These are phyloP conservation scores for Ophraella communa DNA, from an alignment of 2,888 invertebrate genomes.

Conservation along the genomic window DNA sequence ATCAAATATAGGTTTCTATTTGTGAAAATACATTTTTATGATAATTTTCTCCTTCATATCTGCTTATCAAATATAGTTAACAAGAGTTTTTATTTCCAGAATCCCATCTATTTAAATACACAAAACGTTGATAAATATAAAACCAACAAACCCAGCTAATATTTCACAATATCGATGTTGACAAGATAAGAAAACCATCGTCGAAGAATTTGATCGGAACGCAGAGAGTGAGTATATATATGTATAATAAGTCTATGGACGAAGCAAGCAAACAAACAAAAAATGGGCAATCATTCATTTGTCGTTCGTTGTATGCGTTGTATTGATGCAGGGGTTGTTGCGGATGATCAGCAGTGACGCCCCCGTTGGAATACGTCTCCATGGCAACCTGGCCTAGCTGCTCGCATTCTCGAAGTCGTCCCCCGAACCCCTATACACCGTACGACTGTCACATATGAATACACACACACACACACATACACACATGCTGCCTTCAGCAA, in stretches of 20 bases:
- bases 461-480: constrained; percentile 50
- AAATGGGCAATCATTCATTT: constrained; percentile 40
- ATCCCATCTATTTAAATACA: too few species aligned
- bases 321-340: constrained; percentile 59
- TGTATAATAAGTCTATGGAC: constrained; percentile 28
- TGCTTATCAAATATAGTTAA: too few species aligned
- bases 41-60: too few species aligned
- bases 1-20: too few species aligned
- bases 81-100: too few species aligned
- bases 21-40: too few species aligned
- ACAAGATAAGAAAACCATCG: constrained; percentile 17
- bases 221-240: too few species aligned
- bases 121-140: not conserved
- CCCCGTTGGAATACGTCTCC: constrained; percentile 55
- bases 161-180: constrained; percentile 21
- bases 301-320: constrained; percentile 44
- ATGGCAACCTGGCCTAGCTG: constrained; percentile 46
- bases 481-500: constrained; percentile 41
- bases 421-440: constrained; percentile 30
- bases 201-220: constrained; percentile 28
- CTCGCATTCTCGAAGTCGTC: constrained; percentile 34
- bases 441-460: constrained; percentile 57
- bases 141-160: not conserved
- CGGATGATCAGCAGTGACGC: constrained; percentile 59
- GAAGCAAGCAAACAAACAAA: constrained; percentile 34